Conservation (phyloP, 2,797 vertebrate species). For the Myioborus miniatus region DNA sequence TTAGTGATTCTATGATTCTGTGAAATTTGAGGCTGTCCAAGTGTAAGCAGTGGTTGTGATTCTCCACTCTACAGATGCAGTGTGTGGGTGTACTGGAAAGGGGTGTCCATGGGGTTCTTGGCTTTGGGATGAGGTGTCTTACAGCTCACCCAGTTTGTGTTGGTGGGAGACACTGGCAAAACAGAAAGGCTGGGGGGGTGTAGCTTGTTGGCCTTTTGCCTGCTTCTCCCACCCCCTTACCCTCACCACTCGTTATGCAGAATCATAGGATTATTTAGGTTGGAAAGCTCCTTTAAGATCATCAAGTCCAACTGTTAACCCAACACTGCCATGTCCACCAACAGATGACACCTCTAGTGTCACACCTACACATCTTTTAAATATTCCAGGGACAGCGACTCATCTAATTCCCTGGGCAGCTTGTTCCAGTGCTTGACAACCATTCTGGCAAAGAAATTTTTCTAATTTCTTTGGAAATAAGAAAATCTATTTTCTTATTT, state of each 20-base stretch:
- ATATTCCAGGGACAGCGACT: neutral
- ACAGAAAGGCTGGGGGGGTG: neutral
- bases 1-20: neutral
- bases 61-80: neutral
- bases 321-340: neutral
- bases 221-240: neutral
- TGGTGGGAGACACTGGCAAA: accelerated
- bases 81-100: accelerated
- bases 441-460: neutral
- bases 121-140: neutral
- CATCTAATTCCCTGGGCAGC: neutral
- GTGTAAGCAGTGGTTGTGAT: neutral
- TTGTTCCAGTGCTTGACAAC: neutral
- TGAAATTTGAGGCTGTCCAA: neutral
- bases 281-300: neutral
- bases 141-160: neutral
- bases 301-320: accelerated
- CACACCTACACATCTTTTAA: neutral
- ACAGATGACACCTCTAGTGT: neutral
- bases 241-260: neutral
- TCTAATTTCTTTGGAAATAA: too few relatives aligned
- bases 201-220: neutral
- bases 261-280: neutral
- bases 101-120: too few relatives aligned
- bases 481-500: too few relatives aligned